Evolutionary conservation across 1,140 invertebrate genomes (phyloP).

Genomic region (Gerris buenoi): DNA sequence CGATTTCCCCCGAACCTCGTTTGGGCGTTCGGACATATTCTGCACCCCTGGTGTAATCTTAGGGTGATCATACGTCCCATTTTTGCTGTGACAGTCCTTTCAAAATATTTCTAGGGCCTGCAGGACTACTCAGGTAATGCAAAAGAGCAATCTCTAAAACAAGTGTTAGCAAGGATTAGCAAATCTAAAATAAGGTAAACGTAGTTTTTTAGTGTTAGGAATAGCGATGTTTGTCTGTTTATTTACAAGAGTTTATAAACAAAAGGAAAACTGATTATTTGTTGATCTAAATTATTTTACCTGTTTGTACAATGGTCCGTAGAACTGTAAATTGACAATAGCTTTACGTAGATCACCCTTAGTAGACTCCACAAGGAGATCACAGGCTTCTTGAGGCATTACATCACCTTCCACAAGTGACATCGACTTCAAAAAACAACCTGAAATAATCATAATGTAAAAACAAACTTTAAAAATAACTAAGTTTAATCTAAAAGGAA

Average conservation of each 20-base stretch:
- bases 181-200: no score
- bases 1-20: no score
- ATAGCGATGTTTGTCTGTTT: not conserved
- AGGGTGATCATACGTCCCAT: no score
- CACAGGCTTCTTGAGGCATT: conserved; percentile 31
- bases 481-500: not conserved
- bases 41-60: no score
- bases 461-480: not conserved
- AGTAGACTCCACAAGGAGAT: not conserved
- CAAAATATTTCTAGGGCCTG: no score
- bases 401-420: conserved; percentile 46
- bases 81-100: no score
- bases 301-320: not conserved
- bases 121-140: no score
- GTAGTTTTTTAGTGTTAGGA: no score
- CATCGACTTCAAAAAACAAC: conserved; percentile 39
- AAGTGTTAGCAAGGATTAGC: no score
- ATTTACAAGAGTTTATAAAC: not conserved
- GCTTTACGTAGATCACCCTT: not conserved
- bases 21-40: no score
- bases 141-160: no score
- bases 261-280: not conserved
- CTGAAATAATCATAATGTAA: not conserved
- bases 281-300: not conserved
- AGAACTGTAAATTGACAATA: conserved; percentile 7